These are phyloP conservation scores for Penaeus monodon DNA, from an alignment of 2,888 invertebrate species.

Conservation along the genomic window DNA sequence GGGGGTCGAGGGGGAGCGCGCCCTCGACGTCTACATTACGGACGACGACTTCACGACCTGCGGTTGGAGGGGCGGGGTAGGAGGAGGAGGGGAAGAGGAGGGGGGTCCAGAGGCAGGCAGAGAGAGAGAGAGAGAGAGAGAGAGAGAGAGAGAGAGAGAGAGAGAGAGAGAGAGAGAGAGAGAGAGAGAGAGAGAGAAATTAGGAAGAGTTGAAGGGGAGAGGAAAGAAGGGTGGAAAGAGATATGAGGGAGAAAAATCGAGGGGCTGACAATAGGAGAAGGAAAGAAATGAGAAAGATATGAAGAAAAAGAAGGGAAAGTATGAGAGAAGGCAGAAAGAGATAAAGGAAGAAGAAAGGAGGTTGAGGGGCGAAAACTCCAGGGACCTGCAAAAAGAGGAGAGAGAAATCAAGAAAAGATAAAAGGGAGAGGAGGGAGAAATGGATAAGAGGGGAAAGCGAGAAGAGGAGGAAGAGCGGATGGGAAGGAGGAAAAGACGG, in stretches of 20 bases:
- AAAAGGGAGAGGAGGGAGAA: background rate
- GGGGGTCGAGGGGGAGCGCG: background rate
- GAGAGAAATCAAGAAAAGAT: background rate
- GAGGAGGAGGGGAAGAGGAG: background rate
- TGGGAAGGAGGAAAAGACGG: too few species aligned
- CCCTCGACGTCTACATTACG: slow-evolving; percentile 12
- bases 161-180: background rate
- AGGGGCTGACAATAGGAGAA: background rate
- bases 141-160: background rate
- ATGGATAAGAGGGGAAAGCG: background rate
- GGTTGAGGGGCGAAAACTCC: background rate
- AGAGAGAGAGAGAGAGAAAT: background rate
- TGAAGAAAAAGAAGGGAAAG: background rate
- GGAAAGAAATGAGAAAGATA: background rate
- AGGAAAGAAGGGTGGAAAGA: too few species aligned
- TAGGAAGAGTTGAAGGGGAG: background rate
- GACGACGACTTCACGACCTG: background rate
- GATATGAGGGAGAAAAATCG: background rate
- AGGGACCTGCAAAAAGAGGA: background rate
- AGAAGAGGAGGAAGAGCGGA: too few species aligned
- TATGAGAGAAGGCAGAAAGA: too few species aligned
- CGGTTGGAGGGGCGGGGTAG: background rate
- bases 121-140: background rate
- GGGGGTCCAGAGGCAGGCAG: background rate
- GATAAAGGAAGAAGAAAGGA: background rate